phyloP scores from a whole-genome alignment of 2,797 vertebrate genomes.

The Anniella stebbinsi region DNA sequence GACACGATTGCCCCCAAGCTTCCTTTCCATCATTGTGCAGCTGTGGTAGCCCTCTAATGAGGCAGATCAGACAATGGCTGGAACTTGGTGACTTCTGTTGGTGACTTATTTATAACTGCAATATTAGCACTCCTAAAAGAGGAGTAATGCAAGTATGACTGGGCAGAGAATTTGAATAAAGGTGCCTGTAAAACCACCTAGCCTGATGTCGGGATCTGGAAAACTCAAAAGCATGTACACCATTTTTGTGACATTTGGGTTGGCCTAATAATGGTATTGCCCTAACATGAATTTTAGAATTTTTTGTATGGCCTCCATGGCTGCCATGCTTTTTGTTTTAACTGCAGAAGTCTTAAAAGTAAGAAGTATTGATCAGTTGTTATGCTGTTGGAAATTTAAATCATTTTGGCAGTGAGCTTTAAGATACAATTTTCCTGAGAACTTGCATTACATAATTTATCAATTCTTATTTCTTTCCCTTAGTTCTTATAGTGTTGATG shows the following conservation, averaged over 20 bases:
- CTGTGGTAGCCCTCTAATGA: no score
- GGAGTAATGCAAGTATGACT: neutral
- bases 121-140: neutral
- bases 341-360: neutral
- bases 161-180: neutral
- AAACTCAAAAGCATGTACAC: neutral
- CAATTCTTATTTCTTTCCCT: neutral
- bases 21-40: no score
- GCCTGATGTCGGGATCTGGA: neutral
- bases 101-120: neutral
- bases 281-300: neutral
- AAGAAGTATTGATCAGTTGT: neutral
- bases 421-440: neutral
- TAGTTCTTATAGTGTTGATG: conserved; percentile 90
- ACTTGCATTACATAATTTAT: neutral
- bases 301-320: neutral
- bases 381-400: neutral
- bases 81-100: no score
- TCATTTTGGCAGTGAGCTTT: neutral
- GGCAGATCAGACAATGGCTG: no score
- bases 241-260: neutral
- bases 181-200: neutral
- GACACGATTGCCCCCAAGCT: no score
- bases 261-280: conserved; percentile 22
- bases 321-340: neutral